phyloP scores from a whole-genome alignment of 2,113 vertebrate genomes.

The Tragelaphus strepsiceros region DNA sequence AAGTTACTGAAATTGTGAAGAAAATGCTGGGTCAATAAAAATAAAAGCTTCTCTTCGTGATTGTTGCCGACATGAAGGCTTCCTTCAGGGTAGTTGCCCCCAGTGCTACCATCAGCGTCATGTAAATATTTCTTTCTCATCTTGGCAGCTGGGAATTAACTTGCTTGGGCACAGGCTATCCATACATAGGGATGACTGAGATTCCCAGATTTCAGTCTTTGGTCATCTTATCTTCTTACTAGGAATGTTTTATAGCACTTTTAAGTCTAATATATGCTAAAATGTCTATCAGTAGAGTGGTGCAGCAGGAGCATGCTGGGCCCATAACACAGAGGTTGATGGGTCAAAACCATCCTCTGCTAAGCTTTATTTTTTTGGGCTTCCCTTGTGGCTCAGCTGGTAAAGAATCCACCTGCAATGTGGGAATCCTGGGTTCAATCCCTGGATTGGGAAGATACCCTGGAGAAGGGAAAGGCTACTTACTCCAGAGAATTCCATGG shows the following conservation, averaged over 20 bases:
- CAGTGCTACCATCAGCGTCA: background rate
- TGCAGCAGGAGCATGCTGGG: background rate
- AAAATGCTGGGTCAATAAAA: background rate
- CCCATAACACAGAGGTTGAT: background rate
- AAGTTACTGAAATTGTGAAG: background rate
- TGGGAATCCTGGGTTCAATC: background rate
- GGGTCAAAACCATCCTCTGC: background rate
- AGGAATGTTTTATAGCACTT: background rate
- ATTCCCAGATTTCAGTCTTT: slow-evolving; percentile 2
- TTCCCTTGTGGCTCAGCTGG: background rate
- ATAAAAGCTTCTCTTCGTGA: background rate
- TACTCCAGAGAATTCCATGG: background rate
- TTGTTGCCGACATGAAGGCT: background rate
- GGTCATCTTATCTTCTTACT: background rate
- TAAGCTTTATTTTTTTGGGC: background rate
- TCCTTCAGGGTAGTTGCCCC: background rate
- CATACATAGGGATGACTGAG: background rate
- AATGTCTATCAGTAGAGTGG: background rate
- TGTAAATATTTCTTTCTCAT: background rate
- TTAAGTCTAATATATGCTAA: background rate
- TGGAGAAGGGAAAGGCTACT: background rate
- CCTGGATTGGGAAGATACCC: background rate
- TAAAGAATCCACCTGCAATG: background rate
- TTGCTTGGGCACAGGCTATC: background rate
- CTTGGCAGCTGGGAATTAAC: background rate